Evolutionary conservation across 2,888 invertebrate genomes (phyloP).

Genomic region (Melipona bicolor): DNA sequence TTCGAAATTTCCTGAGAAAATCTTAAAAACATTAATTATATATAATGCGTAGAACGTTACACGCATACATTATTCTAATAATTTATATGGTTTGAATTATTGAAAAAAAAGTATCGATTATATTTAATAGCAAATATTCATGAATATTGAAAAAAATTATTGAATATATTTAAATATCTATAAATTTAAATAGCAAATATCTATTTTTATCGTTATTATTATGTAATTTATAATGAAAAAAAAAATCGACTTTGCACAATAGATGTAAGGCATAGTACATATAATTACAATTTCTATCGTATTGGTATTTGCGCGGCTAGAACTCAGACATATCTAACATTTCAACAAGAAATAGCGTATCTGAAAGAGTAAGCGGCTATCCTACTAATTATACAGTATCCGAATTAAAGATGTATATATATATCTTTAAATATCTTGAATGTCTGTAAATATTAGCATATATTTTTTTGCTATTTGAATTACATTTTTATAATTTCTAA

Average conservation of each 20-base stretch:
- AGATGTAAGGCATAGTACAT: background rate
- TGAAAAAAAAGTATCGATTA: background rate
- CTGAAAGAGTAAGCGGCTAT: background rate
- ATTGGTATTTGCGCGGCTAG: background rate
- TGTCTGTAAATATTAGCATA: background rate
- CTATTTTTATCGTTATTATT: background rate
- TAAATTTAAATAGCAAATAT: too few species aligned
- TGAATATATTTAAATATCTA: background rate
- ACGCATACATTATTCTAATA: background rate
- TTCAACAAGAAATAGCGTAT: background rate
- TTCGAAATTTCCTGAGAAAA: constrained; percentile 14
- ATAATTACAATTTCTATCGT: background rate
- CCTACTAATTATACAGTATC: background rate
- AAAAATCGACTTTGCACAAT: background rate
- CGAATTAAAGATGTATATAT: background rate
- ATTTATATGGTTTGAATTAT: background rate
- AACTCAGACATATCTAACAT: background rate
- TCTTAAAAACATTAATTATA: background rate
- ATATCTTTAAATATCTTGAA: background rate
- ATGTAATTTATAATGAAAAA: background rate
- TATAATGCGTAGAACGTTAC: background rate
- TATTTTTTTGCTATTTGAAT: background rate
- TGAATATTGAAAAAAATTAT: background rate
- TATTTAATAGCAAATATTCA: background rate
- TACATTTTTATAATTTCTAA: background rate